phyloP scores from a whole-genome alignment of 2,797 vertebrate species.

The Micromesistius poutassou region DNA sequence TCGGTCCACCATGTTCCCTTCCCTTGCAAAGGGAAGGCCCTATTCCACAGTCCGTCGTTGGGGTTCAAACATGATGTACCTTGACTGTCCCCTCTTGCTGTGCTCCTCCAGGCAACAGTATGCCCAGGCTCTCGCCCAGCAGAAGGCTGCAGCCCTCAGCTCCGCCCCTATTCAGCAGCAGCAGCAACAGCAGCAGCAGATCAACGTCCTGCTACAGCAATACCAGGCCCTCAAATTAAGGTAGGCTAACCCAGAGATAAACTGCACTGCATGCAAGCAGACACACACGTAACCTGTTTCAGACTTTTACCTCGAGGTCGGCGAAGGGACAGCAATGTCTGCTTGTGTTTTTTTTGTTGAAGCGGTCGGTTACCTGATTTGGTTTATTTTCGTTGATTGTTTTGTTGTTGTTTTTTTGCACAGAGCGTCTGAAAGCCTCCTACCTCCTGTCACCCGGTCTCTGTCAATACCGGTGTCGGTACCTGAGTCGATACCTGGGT shows the following conservation, averaged over 20 bases:
- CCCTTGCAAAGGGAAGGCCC: background rate
- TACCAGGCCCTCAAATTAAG: conserved; percentile 94
- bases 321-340: background rate
- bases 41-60: background rate
- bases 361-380: background rate
- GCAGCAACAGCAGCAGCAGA: conserved; percentile 94
- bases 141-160: conserved; percentile 85
- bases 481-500: conserved; percentile 80
- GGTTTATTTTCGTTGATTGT: background rate
- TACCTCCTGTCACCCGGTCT: conserved; percentile 90
- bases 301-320: background rate
- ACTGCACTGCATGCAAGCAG: background rate
- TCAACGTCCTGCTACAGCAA: conserved; percentile 88
- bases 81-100: background rate
- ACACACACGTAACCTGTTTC: too few relatives aligned
- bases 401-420: background rate
- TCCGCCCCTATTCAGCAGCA: conserved; percentile 88
- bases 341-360: background rate
- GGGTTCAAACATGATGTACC: background rate
- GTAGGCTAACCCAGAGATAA: conserved; percentile 56
- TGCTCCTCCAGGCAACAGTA: conserved; percentile 85
- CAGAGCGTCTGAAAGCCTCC: conserved; percentile 73
- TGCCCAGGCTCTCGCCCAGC: conserved; percentile 89
- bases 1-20: too few relatives aligned
- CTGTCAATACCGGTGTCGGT: conserved; percentile 92